A percentile compares a stretch with the other conserved stretches of the same genome.
phyloP scores from a whole-genome alignment of 2,113 vertebrate genomes.

The Entomyzon cyanotis region DNA sequence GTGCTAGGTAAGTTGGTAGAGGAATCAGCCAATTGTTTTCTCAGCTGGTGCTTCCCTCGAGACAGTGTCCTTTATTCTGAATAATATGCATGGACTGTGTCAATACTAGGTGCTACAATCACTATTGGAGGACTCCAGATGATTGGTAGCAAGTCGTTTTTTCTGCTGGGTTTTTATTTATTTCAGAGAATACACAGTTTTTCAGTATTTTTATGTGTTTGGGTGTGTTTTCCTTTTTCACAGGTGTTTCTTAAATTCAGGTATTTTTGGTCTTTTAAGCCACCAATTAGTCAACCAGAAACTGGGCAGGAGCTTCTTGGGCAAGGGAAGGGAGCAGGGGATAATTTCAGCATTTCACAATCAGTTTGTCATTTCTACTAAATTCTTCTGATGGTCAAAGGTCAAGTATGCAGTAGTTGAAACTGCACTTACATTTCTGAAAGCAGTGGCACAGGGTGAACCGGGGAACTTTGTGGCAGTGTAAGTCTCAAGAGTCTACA shows the following conservation, averaged over 20 bases:
- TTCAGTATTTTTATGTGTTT: background rate
- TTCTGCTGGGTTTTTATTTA: background rate
- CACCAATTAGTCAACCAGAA: background rate
- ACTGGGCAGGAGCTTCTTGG: background rate
- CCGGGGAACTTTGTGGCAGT: background rate
- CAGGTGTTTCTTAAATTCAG: background rate
- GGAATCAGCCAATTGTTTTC: background rate
- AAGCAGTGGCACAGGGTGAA: background rate
- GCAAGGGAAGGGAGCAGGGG: background rate
- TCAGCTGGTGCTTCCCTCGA: background rate
- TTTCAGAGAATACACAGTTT: background rate
- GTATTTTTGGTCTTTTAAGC: background rate
- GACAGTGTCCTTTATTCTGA: background rate
- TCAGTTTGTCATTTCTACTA: background rate
- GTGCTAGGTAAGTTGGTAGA: background rate
- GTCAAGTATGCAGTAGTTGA: background rate
- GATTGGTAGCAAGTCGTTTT: background rate
- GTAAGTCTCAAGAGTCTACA: background rate
- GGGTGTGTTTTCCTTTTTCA: background rate
- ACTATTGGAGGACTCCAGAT: background rate
- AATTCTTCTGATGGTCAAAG: background rate
- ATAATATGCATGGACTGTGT: background rate
- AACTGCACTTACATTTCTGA: background rate
- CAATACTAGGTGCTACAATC: background rate
- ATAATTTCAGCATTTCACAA: background rate